phyloP scores from a whole-genome alignment of 2,113 vertebrate genomes.

The Melanerpes aurifrons region DNA sequence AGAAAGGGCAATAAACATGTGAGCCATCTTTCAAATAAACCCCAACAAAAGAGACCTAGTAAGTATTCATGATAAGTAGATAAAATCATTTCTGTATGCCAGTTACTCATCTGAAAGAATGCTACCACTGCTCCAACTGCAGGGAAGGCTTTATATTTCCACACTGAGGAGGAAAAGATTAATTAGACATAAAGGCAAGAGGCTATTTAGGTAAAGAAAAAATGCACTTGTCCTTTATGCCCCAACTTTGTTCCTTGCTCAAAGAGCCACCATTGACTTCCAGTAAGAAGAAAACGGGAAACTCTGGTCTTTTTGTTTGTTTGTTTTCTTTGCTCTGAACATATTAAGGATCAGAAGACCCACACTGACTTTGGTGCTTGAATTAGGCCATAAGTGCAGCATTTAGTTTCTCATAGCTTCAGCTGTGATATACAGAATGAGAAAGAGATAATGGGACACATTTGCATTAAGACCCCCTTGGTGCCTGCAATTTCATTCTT shows the following conservation, averaged over 20 bases:
- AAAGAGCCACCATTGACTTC: background rate
- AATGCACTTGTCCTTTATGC: conserved; percentile 2
- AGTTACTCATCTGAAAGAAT: background rate
- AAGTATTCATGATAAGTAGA: background rate
- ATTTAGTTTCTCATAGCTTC: background rate
- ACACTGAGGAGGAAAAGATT: background rate
- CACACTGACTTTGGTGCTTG: background rate
- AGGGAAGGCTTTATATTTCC: background rate
- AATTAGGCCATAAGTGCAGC: background rate
- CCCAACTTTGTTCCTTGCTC: conserved; percentile 20
- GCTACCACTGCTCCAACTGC: background rate
- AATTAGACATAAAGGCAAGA: conserved; percentile 45
- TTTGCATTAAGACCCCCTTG: background rate
- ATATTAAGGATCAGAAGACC: background rate
- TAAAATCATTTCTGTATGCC: background rate
- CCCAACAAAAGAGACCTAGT: background rate
- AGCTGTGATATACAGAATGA: background rate
- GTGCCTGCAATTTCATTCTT: background rate
- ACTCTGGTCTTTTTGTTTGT: background rate
- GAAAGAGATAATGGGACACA: background rate
- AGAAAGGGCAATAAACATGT: background rate
- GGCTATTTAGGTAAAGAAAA: conserved; percentile 48
- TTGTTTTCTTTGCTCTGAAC: background rate
- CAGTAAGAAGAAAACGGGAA: background rate
- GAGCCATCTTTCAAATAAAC: background rate